Conservation (phyloP, 1,140 invertebrate genomes). For the Euwallacea similis region DNA sequence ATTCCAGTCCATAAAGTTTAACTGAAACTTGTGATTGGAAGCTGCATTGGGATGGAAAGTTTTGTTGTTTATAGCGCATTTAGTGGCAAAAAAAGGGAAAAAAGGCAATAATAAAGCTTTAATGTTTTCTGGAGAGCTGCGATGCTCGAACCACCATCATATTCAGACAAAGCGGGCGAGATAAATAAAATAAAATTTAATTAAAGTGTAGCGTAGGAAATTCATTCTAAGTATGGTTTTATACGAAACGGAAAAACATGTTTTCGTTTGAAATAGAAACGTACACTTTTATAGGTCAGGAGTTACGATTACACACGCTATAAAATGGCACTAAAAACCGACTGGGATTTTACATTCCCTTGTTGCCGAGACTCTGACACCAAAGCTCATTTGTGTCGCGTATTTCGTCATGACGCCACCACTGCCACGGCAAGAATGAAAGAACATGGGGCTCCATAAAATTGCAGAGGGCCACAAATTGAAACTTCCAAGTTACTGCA, state of each 20-base stretch:
- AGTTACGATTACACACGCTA: slow-evolving; percentile 19
- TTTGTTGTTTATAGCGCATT: too few relatives aligned
- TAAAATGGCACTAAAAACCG: slow-evolving; percentile 14
- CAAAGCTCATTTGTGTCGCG: not conserved
- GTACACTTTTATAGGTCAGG: slow-evolving; percentile 14
- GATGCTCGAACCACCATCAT: not conserved
- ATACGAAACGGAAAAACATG: not conserved
- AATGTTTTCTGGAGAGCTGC: not conserved
- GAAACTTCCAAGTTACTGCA: not conserved
- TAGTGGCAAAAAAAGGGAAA: not conserved
- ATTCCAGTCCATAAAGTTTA: not conserved
- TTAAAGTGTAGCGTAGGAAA: not conserved
- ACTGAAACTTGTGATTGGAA: not conserved
- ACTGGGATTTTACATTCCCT: slow-evolving; percentile 7
- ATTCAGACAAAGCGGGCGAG: not conserved
- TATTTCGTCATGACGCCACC: not conserved
- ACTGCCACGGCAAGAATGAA: not conserved
- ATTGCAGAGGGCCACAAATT: not conserved
- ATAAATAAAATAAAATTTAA: slow-evolving; percentile 11
- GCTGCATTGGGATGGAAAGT: not conserved
- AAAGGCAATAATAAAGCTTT: not conserved
- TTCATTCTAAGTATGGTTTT: not conserved
- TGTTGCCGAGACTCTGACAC: not conserved
- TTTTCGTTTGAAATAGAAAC: slow-evolving; percentile 13
- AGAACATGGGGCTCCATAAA: not conserved